phyloP scores from a whole-genome alignment of 2,113 vertebrate species.

The Solea senegalensis region DNA sequence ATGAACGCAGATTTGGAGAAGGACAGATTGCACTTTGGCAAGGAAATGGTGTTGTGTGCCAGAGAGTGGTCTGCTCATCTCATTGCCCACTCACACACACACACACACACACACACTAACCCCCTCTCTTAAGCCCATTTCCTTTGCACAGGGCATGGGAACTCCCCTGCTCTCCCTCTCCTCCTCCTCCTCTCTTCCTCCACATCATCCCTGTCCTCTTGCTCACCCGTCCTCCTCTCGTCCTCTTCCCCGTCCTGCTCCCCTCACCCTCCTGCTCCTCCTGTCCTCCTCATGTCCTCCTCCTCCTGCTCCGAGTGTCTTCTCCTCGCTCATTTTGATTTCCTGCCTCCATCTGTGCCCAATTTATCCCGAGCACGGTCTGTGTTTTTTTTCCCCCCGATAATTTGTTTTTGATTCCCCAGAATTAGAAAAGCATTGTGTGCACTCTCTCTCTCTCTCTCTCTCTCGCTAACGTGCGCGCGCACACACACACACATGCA shows the following conservation, averaged over 20 bases:
- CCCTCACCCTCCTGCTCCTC: conserved; percentile 21
- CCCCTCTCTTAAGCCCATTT: conserved; percentile 79
- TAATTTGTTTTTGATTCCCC: conserved; percentile 98
- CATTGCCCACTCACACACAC: conserved; percentile 63
- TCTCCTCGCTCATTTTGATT: conserved; percentile 71
- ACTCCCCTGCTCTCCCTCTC: conserved; percentile 72
- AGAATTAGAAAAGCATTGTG: conserved; percentile 94
- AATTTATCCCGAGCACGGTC: conserved; percentile 90
- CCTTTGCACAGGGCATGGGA: conserved; percentile 84
- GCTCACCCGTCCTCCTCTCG: conserved; percentile 39
- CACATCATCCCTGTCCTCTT: conserved; percentile 51
- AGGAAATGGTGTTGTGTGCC: conserved; percentile 65
- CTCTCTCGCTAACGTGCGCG: conserved; percentile 60
- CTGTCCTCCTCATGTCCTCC: conserved; percentile 35
- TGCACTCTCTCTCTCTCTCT: conserved; percentile 48
- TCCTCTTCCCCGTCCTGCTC: conserved; percentile 41
- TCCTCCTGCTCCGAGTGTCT: conserved; percentile 49
- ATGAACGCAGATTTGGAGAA: conserved; percentile 42
- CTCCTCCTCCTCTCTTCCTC: conserved; percentile 56
- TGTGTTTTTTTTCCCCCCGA: conserved; percentile 79
- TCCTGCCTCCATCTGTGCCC: conserved; percentile 93
- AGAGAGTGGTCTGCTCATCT: conserved; percentile 77
- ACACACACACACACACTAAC: conserved; percentile 49
- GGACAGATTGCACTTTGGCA: conserved; percentile 68
- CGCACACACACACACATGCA: conserved; percentile 61